These are phyloP conservation scores for Chrysodeixis includens DNA, from an alignment of 2,888 invertebrate genomes.

Conservation along the genomic window DNA sequence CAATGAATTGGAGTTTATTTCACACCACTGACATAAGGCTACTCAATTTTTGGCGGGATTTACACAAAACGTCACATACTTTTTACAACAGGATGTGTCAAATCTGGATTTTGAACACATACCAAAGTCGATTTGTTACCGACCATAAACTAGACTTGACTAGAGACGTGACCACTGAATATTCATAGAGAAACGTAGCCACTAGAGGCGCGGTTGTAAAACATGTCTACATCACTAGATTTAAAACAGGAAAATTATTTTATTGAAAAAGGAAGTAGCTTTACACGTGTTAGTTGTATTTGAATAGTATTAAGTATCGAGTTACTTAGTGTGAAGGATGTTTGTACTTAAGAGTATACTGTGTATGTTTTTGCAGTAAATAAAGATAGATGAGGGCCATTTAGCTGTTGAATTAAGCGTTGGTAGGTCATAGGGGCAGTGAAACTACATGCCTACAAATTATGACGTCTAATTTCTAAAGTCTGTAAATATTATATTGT, in stretches of 20 bases:
- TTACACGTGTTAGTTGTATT: background rate
- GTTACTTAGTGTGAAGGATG: background rate
- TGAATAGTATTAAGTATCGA: background rate
- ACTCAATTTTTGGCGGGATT: slow-evolving; percentile 27
- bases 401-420: too few relatives aligned
- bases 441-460: too few relatives aligned
- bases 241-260: slow-evolving; percentile 32
- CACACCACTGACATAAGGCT: background rate
- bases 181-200: slow-evolving; percentile 33
- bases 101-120: slow-evolving; percentile 57
- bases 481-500: too few relatives aligned
- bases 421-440: too few relatives aligned
- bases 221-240: slow-evolving; percentile 3
- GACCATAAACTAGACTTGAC: slow-evolving; percentile 51
- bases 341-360: background rate
- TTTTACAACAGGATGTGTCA: slow-evolving; percentile 50
- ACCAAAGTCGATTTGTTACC: slow-evolving; percentile 53
- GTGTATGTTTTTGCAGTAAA: too few relatives aligned
- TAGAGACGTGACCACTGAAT: slow-evolving; percentile 57
- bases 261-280: slow-evolving; percentile 26
- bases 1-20: too few relatives aligned
- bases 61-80: slow-evolving; percentile 31
- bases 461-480: too few relatives aligned
- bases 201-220: slow-evolving; percentile 16
- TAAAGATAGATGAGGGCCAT: too few relatives aligned